phyloP scores from a whole-genome alignment of 2,888 invertebrate genomes.

The Blastobasis lacticolella region DNA sequence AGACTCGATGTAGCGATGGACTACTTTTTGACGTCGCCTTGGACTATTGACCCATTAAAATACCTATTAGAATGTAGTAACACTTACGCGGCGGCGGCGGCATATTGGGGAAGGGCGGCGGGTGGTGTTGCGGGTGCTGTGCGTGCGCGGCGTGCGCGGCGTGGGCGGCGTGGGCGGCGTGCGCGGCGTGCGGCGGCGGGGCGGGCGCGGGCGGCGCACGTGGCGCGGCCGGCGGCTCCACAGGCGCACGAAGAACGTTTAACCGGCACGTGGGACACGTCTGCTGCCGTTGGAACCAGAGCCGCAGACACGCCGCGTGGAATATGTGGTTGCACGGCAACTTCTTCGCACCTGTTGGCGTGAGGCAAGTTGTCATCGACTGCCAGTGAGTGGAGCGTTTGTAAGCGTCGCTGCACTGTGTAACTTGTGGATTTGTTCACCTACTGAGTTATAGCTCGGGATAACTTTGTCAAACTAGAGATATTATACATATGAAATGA shows the following conservation, averaged over 20 bases:
- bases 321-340: slow-evolving; percentile 99
- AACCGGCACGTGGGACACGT: slow-evolving; percentile 99
- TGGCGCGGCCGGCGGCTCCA: slow-evolving; percentile 24
- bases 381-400: too few species aligned
- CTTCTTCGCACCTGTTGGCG: slow-evolving; percentile 84
- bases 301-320: slow-evolving; percentile 96
- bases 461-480: too few species aligned
- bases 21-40: too few species aligned
- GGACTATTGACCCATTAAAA: too few species aligned
- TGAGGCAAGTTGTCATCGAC: too few species aligned
- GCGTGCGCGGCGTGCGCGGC: slow-evolving; percentile 17
- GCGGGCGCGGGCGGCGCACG: slow-evolving; percentile 26
- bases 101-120: slow-evolving; percentile 54
- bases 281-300: slow-evolving; percentile 99
- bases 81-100: slow-evolving; percentile 53
- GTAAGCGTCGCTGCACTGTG: too few species aligned
- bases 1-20: too few species aligned
- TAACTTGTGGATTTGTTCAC: too few species aligned
- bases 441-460: too few species aligned
- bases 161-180: slow-evolving; percentile 14
- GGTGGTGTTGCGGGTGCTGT: slow-evolving; percentile 15
- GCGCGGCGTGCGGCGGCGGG: slow-evolving; percentile 21
- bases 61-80: too few species aligned
- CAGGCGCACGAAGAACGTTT: slow-evolving; percentile 79
- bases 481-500: too few species aligned